These are phyloP conservation scores for Tetramorium simillimum DNA, from an alignment of 1,140 invertebrate genomes.

Conservation along the genomic window DNA sequence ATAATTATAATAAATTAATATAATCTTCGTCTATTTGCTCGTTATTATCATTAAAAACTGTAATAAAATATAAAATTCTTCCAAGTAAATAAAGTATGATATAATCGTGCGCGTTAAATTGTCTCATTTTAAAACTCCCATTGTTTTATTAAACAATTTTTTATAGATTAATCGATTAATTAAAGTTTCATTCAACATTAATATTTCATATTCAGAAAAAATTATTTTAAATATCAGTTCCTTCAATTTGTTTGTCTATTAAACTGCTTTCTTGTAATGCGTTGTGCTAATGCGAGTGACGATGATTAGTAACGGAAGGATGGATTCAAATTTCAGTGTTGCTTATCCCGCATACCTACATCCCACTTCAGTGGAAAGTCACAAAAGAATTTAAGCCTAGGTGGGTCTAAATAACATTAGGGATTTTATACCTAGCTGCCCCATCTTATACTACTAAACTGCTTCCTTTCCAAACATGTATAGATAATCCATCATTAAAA, in stretches of 20 bases:
- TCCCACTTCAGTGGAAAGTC: no score
- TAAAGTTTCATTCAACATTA: not conserved
- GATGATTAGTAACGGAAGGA: no score
- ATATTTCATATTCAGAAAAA: constrained; percentile 11
- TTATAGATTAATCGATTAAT: not conserved
- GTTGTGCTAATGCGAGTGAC: no score
- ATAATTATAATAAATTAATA: not conserved
- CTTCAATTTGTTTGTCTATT: not conserved
- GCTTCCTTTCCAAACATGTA: not conserved
- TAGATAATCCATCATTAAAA: not conserved
- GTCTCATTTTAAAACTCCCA: not conserved
- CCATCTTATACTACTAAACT: not conserved
- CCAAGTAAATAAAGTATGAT: not conserved
- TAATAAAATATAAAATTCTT: not conserved
- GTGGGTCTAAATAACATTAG: no score
- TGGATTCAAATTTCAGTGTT: no score
- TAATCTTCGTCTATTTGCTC: not conserved
- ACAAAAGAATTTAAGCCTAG: no score
- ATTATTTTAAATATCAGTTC: not conserved
- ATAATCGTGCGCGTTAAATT: not conserved
- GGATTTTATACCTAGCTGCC: no score
- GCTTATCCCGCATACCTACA: no score
- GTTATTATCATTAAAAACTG: not conserved
- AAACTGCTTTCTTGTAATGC: not conserved
- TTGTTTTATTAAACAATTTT: not conserved